Base-by-base conservation (phyloP, 2,888 invertebrate genomes). In the Alsophila aescularia region DNA sequence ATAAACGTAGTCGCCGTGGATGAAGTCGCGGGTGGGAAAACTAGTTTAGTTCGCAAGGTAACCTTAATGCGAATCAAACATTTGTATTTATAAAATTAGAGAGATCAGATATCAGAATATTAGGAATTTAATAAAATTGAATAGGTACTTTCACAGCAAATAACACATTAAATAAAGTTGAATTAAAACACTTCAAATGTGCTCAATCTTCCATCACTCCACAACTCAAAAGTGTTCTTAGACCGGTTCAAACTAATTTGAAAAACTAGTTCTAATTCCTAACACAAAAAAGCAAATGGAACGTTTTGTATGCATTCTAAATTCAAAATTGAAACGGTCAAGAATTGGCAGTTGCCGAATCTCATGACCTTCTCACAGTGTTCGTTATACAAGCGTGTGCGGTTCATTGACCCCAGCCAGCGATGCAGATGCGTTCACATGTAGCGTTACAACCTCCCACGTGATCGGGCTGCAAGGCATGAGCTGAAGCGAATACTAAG, bases 341-440 rank as follows among this genome's bases (percentile, higher is more conserved):
- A 62, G 58, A 60, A 64, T 77, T 78, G 77, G 80, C 85, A 85
- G 81, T 84, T 79, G 81, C 81, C 82, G 77, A 85, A 85, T 82
- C 78, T 69, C 81, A 81, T 85, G 87, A 85, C 87, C 88, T 88
- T 89, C 87, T 84, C 80, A 77, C 82, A 77, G 76, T 75, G 75
- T 74, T 83, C 77, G 81, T 83, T 85, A 81, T 75, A 73, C 69
- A 67, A 58, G 64, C 62, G 52, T 37, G 55, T 53, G 67, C 70
- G 87, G 41, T 81, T 85, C 83, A 63, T 67, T 69, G 87, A 79
- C 81, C 88, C 65, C 63, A 41, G 64, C 63, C 35, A 55, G 70
- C 71, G 77, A 86, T 90, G 90, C 90, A 90, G 90, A 90, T 90
- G 90, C 90, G 85, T 86, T 87, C 86, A 82, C 87, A 88, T 88